Conservation (phyloP, 2,888 invertebrate species). For the Bruchidius siliquastri region DNA sequence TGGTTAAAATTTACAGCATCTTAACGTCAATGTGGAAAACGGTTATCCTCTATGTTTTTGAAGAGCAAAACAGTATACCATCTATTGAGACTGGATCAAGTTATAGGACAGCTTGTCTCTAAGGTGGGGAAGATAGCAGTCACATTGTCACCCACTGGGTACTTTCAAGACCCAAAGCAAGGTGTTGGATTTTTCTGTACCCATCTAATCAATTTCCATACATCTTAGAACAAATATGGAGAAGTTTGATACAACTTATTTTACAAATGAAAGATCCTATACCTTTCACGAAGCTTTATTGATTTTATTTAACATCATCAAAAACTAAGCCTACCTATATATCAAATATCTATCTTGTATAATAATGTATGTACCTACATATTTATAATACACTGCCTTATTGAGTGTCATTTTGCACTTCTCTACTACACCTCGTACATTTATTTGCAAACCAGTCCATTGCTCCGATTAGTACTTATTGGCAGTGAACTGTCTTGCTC, state of each 20-base stretch:
- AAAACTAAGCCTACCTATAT: conserved; percentile 50
- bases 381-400: conserved; percentile 31
- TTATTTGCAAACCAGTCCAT: neutral
- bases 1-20: no score
- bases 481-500: conserved; percentile 10
- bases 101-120: no score
- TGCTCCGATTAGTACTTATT: neutral
- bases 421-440: conserved; percentile 41
- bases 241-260: neutral
- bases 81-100: no score
- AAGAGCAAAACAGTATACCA: no score
- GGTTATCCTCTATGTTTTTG: no score
- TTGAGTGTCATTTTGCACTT: conserved; percentile 22
- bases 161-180: no score
- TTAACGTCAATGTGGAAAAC: no score
- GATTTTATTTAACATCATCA: conserved; percentile 49
- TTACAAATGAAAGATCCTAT: conserved; percentile 5
- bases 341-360: conserved; percentile 49
- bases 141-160: no score
- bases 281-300: conserved; percentile 48
- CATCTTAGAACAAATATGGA: no score
- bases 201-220: no score
- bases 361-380: conserved; percentile 35
- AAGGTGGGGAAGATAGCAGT: no score
- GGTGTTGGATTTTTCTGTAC: no score